A percentile compares a stretch with the other conserved stretches of the same genome.
Conservation (phyloP, 1,140 invertebrate species). For the Drosophila tsacasi region DNA sequence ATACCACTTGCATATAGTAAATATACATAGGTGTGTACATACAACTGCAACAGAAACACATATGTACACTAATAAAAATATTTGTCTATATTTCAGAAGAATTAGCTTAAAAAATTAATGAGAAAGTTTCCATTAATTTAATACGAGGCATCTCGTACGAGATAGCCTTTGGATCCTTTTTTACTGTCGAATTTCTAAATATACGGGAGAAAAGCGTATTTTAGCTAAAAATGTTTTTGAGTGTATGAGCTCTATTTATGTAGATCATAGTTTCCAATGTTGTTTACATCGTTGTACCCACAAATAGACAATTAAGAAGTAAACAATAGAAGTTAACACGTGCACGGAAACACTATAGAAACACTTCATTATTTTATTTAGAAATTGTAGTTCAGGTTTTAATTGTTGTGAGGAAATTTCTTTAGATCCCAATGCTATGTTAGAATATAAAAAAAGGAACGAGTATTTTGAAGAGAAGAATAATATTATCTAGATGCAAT, state of each 20-base stretch:
- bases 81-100: too few relatives aligned
- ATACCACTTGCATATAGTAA: not conserved
- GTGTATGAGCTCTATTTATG: not conserved
- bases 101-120: too few relatives aligned
- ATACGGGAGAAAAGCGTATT: too few relatives aligned
- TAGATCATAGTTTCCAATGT: constrained; percentile 15
- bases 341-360: constrained; percentile 40
- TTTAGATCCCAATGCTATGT: not conserved
- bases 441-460: too few relatives aligned
- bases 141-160: too few relatives aligned
- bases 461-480: not conserved
- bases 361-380: constrained; percentile 36
- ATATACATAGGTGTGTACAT: not conserved
- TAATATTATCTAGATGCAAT: not conserved
- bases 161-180: too few relatives aligned
- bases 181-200: too few relatives aligned
- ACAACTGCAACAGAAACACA: constrained; percentile 3
- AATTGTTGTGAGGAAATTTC: constrained; percentile 15
- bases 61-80: too few relatives aligned
- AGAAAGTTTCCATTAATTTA: too few relatives aligned
- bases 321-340: constrained; percentile 42
- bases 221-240: too few relatives aligned
- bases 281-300: constrained; percentile 29
- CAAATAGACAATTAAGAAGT: constrained; percentile 46
- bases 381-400: constrained; percentile 7